phyloP scores from a whole-genome alignment of 2,113 vertebrate genomes.

The Ovibos moschatus region DNA sequence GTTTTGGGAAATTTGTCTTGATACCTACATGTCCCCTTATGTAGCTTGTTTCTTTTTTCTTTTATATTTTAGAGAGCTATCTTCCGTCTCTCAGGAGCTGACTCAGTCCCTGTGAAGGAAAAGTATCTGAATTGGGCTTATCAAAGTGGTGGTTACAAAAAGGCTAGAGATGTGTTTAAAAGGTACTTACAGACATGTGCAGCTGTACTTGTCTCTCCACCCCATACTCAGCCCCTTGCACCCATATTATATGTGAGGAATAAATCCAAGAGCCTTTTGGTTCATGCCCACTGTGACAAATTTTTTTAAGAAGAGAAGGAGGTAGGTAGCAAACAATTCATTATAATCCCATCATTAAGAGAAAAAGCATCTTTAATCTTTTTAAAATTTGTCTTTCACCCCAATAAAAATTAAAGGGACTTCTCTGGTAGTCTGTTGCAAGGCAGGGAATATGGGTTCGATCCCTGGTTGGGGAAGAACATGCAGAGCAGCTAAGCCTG shows the following conservation, averaged over 20 bases:
- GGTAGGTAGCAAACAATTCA: not conserved
- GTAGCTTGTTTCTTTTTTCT: not conserved
- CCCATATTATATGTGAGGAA: not conserved
- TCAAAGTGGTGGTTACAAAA: conserved; percentile 88
- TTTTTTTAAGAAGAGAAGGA: not conserved
- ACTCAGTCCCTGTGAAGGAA: conserved; percentile 89
- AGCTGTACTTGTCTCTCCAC: not conserved
- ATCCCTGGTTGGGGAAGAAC: not conserved
- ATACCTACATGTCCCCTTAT: not conserved
- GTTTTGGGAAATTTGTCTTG: conserved; percentile 17
- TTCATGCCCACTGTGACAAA: not conserved
- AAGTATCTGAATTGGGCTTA: conserved; percentile 93
- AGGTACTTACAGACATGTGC: conserved; percentile 81
- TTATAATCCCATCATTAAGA: not conserved
- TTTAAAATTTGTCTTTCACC: not conserved
- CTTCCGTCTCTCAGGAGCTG: conserved; percentile 75
- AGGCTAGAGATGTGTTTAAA: conserved; percentile 88
- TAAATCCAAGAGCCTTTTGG: not conserved
- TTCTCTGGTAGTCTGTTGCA: not conserved
- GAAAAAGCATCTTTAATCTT: not conserved
- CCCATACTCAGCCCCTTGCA: not conserved
- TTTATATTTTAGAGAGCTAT: conserved; percentile 86
- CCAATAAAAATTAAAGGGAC: not conserved
- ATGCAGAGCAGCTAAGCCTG: not conserved
- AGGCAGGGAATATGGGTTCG: not conserved